Evolutionary conservation across 2,888 invertebrate species (phyloP), one percentile per base, ranked within the genome.

Genomic region (Pasiphila rectangulata): DNA sequence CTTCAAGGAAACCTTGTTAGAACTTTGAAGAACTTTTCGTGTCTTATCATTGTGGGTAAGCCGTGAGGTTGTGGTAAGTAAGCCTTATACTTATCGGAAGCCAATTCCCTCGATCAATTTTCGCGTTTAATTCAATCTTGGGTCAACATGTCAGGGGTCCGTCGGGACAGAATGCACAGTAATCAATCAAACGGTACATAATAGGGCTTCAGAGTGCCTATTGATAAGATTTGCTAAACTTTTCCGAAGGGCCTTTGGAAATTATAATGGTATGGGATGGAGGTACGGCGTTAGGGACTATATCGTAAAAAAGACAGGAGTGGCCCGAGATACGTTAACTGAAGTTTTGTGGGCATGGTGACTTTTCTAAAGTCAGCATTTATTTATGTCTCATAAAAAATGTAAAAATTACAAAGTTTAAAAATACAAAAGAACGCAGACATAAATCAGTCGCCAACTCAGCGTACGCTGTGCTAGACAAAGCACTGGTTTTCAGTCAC

Each of bases 101-200:
- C 51, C 47, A 54, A 54, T 51, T 51, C 57, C 54, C 57, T 17
- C 56, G 50, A 61, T 61, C 63, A 57, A 57, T 57, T 56, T 56
- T 43, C 43, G 47, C 53, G 56, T 64, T 62, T 67, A 74, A 77
- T 76, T 72, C 69, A 70, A 75, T 75, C 57, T 59, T 47, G 59
- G 59, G 58, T 51, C 44, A 52, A 48, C 56, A 54, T 63, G 59
- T 63, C 61, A 56, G 66, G 80, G 81, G 79, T 69, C 70, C 64
- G 80, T 81, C 80, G 65, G 39, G 57, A 57, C 58, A 59, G 65
- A 52, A 69, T 61, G 55, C 54, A 27, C 49, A 56, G 63, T 72
- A 76, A 81, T 82, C 79, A 69, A 79, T 82, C 81, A 81, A 63
- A 55, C 35, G 47, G 50, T 12, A 21, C 49, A 50, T 50, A 40